Conservation (phyloP, 2,113 vertebrate genomes). For the Pelobates fuscus region DNA sequence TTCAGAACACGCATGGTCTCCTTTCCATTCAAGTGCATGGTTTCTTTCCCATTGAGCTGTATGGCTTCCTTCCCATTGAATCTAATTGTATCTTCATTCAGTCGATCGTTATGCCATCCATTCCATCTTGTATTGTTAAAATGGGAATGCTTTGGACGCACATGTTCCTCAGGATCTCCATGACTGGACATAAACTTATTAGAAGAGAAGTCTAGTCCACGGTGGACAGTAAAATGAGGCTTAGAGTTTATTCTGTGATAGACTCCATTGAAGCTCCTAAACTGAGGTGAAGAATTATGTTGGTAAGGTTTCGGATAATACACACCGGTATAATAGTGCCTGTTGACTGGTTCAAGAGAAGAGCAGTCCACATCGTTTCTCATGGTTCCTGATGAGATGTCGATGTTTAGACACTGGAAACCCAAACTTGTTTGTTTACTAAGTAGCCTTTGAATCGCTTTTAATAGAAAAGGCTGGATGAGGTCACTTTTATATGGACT, state of each 20-base stretch:
- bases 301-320: neutral
- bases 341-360: neutral
- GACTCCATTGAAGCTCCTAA: neutral
- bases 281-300: neutral
- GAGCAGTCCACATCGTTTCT: neutral
- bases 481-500: slow-evolving; percentile 16
- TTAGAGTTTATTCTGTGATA: neutral
- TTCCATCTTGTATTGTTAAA: neutral
- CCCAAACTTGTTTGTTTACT: neutral
- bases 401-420: neutral
- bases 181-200: neutral
- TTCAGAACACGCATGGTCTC: slow-evolving; percentile 75
- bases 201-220: neutral
- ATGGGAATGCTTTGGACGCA: neutral
- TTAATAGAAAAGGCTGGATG: slow-evolving; percentile 26
- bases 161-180: neutral
- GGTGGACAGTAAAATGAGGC: neutral
- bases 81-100: neutral
- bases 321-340: neutral
- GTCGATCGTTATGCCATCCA: slow-evolving; percentile 48
- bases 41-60: slow-evolving; percentile 64
- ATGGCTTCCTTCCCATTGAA: no score
- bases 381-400: slow-evolving; percentile 4
- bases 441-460: neutral
- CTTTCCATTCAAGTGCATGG: slow-evolving; percentile 69